Conservation (phyloP, 1,140 invertebrate species). For the Pogonomyrmex barbatus region DNA sequence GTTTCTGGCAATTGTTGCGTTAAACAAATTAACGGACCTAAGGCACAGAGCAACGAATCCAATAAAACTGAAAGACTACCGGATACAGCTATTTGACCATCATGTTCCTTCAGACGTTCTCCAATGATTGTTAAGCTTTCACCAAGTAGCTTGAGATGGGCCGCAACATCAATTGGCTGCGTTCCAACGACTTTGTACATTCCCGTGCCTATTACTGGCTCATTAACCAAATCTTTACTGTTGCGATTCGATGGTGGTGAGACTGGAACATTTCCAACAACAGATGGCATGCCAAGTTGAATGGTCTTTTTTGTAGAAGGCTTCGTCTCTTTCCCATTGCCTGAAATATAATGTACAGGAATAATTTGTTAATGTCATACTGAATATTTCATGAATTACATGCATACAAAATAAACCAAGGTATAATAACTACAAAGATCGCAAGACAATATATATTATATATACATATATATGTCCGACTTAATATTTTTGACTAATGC, state of each 20-base stretch:
- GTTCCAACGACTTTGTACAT: slow-evolving; percentile 91
- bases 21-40: slow-evolving; percentile 95
- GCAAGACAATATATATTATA: neutral
- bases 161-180: slow-evolving; percentile 95
- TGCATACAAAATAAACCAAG: slow-evolving; percentile 43
- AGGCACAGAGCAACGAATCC: slow-evolving; percentile 96
- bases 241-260: slow-evolving; percentile 85
- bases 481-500: slow-evolving; percentile 62
- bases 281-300: slow-evolving; percentile 84
- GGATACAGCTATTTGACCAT: slow-evolving; percentile 97
- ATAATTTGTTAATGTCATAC: neutral
- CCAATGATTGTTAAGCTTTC: slow-evolving; percentile 97
- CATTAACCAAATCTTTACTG: slow-evolving; percentile 81
- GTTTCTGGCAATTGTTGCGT: slow-evolving; percentile 93
- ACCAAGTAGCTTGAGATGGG: slow-evolving; percentile 96
- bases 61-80: slow-evolving; percentile 97
- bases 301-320: slow-evolving; percentile 82
- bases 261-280: slow-evolving; percentile 83
- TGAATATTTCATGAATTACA: slow-evolving; percentile 38
- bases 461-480: slow-evolving; percentile 54
- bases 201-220: slow-evolving; percentile 81
- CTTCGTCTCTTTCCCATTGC: slow-evolving; percentile 80
- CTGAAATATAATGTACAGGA: slow-evolving; percentile 70
- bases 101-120: slow-evolving; percentile 95
- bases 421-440: slow-evolving; percentile 60